phyloP scores from a whole-genome alignment of 2,888 invertebrate species.

The Theretra japonica region DNA sequence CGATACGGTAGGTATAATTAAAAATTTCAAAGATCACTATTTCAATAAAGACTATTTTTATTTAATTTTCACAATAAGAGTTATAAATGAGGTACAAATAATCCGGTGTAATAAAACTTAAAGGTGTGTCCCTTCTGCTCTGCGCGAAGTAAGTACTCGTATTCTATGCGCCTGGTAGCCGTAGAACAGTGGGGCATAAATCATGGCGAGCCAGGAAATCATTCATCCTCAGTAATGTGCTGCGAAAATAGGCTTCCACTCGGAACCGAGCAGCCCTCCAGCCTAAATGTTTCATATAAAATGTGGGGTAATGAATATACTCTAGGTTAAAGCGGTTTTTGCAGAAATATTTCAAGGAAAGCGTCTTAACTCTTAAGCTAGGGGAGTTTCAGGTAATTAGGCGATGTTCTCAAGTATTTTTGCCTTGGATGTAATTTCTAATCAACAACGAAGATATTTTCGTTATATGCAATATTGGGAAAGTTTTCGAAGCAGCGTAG shows the following conservation, averaged over 20 bases:
- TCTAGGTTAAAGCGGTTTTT: slow-evolving; percentile 44
- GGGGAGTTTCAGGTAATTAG: background rate
- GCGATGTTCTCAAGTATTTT: background rate
- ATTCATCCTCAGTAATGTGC: slow-evolving; percentile 83
- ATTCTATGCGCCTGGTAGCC: slow-evolving; percentile 64
- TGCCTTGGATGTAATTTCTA: background rate
- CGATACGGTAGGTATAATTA: too few relatives aligned
- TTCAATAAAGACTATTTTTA: too few relatives aligned
- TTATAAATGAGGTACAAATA: slow-evolving; percentile 38
- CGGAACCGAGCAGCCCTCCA: slow-evolving; percentile 67
- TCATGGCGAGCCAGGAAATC: slow-evolving; percentile 82
- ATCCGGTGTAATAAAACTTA: slow-evolving; percentile 71
- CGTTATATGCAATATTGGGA: too few relatives aligned
- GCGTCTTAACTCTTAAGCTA: background rate
- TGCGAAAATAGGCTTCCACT: slow-evolving; percentile 83
- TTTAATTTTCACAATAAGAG: too few relatives aligned
- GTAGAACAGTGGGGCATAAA: slow-evolving; percentile 69
- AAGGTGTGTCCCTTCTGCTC: slow-evolving; percentile 75
- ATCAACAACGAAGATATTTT: too few relatives aligned
- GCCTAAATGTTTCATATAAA: slow-evolving; percentile 69
- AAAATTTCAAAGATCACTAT: too few relatives aligned
- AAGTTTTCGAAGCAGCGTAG: too few relatives aligned
- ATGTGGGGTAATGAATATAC: slow-evolving; percentile 65
- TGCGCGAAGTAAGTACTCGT: slow-evolving; percentile 66
- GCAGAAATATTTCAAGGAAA: slow-evolving; percentile 3